Percentiles rank a stretch among this genome's conserved stretches.
These are phyloP conservation scores for Manis javanica DNA, from an alignment of 2,797 vertebrate genomes.

Conservation along the genomic window DNA sequence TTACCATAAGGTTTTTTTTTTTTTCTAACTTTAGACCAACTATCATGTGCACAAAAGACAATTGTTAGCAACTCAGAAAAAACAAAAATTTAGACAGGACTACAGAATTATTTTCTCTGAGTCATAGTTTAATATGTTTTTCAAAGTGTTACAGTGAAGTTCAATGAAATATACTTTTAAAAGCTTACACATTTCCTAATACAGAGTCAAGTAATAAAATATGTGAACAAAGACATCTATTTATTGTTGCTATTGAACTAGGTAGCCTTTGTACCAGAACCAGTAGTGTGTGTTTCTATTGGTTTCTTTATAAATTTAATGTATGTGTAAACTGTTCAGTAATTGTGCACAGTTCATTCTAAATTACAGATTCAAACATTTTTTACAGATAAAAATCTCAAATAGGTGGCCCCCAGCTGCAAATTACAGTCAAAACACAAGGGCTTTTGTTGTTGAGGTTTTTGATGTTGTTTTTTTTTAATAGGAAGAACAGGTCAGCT, in stretches of 20 bases:
- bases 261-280: background rate
- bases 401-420: background rate
- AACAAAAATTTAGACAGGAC: background rate
- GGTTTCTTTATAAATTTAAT: background rate
- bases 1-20: background rate
- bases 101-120: background rate
- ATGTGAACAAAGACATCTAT: background rate
- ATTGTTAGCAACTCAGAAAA: background rate
- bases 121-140: background rate
- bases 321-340: background rate
- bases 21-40: background rate
- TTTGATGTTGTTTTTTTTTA: background rate
- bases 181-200: background rate
- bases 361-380: background rate
- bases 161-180: background rate
- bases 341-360: background rate
- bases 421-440: conserved; percentile 27
- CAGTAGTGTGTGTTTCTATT: background rate
- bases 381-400: background rate
- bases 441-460: background rate
- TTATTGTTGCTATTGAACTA: background rate
- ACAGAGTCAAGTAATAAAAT: background rate
- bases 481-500: background rate
- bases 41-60: background rate
- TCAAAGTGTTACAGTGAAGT: background rate